These are phyloP conservation scores for Lagorchestes hirsutus DNA, from an alignment of 2,797 vertebrate genomes.

Conservation along the genomic window DNA sequence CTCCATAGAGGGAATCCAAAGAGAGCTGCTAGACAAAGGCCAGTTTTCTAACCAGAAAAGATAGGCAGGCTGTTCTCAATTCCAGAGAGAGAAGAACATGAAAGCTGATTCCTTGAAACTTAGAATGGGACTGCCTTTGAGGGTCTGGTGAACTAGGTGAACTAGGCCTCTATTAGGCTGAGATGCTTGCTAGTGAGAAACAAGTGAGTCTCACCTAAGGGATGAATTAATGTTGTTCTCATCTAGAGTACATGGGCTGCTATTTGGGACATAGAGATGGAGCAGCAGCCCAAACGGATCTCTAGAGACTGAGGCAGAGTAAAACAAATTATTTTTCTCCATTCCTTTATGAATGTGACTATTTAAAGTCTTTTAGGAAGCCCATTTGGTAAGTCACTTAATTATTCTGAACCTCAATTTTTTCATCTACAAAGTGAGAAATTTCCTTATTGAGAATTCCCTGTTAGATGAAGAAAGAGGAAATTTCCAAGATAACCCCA, in stretches of 20 bases:
- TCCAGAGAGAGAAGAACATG: not conserved
- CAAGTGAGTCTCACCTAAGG: not conserved
- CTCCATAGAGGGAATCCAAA: not conserved
- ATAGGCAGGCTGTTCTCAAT: not conserved
- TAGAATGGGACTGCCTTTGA: not conserved
- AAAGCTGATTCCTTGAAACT: not conserved
- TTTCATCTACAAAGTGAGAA: not conserved
- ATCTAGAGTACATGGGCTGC: not conserved
- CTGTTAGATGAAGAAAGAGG: not conserved
- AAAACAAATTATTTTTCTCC: not conserved
- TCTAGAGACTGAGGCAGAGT: not conserved
- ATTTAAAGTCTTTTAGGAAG: not conserved
- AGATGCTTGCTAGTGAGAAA: not conserved
- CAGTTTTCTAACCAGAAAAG: not conserved
- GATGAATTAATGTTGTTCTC: not conserved
- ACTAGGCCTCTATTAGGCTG: not conserved
- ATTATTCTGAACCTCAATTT: not conserved
- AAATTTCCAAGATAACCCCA: not conserved
- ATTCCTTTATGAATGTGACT: not conserved
- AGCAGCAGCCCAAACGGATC: not conserved
- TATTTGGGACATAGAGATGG: too few species aligned
- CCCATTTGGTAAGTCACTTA: not conserved
- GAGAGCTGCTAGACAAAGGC: not conserved
- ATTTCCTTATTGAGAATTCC: not conserved
- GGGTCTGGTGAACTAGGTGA: not conserved